Evolutionary conservation across 2,113 vertebrate species (phyloP).

Genomic region (Platichthys stellatus): DNA sequence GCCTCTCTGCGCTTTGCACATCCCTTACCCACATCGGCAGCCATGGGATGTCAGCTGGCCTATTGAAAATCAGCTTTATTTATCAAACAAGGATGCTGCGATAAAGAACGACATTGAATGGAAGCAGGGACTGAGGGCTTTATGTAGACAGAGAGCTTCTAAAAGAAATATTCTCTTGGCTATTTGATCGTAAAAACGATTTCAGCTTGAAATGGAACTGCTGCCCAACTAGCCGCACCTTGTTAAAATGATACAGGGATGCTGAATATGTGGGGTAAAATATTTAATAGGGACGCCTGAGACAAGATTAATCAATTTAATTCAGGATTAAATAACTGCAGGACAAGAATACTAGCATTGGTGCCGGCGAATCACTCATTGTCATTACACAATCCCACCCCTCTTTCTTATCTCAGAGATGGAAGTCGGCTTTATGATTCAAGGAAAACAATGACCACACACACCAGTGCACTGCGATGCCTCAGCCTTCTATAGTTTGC

Average conservation of each 20-base stretch:
- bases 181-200: conserved; percentile 14
- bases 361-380: background rate
- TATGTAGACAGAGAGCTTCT: background rate
- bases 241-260: background rate
- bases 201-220: conserved; percentile 5
- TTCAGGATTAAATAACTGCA: conserved; percentile 4
- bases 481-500: conserved; percentile 66
- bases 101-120: conserved; percentile 43
- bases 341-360: conserved; percentile 25
- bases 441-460: conserved; percentile 46
- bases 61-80: conserved; percentile 74
- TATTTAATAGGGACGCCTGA: background rate
- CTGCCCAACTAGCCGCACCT: background rate
- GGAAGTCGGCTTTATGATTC: conserved; percentile 37
- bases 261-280: background rate
- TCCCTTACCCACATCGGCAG: conserved; percentile 71
- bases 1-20: conserved; percentile 71
- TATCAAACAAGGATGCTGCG: conserved; percentile 66
- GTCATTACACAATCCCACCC: conserved; percentile 50
- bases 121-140: conserved; percentile 21
- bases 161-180: conserved; percentile 11
- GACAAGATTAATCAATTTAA: background rate
- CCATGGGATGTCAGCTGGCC: conserved; percentile 66
- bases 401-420: conserved; percentile 2
- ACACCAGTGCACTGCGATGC: conserved; percentile 35